A percentile compares a stretch with the other conserved stretches of the same genome.
These are phyloP conservation scores for Drosophila albomicans DNA, from an alignment of 1,140 invertebrate genomes.

Conservation along the genomic window DNA sequence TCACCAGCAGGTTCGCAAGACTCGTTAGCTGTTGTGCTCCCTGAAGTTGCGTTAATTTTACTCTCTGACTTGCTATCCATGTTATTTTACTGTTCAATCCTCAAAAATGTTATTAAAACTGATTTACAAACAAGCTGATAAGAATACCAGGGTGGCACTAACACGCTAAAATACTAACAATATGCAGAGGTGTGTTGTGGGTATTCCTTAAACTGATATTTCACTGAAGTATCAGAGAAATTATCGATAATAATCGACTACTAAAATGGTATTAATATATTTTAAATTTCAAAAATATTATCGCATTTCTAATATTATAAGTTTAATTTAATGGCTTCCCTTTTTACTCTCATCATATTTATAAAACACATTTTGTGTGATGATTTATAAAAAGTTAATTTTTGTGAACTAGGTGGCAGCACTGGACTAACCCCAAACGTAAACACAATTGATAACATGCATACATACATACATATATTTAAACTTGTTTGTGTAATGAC, in stretches of 20 bases:
- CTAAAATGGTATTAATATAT: no score
- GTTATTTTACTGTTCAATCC: not conserved
- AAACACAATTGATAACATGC: not conserved
- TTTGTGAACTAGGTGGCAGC: constrained; percentile 9
- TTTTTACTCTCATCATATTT: no score
- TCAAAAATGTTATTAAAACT: constrained; percentile 5
- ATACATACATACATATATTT: not conserved
- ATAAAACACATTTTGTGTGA: no score
- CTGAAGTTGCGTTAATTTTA: not conserved
- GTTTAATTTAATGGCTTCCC: no score
- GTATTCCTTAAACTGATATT: not conserved
- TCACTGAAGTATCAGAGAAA: not conserved
- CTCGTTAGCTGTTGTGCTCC: not conserved
- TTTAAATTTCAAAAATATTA: no score
- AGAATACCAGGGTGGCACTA: constrained; percentile 17
- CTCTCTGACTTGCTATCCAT: constrained; percentile 33
- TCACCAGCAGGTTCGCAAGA: not conserved
- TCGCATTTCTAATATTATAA: no score
- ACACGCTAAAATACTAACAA: constrained; percentile 10
- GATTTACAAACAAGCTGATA: constrained; percentile 16
- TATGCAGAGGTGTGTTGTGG: not conserved
- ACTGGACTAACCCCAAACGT: not conserved
- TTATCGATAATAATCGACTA: not conserved
- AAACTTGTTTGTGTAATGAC: constrained; percentile 10
- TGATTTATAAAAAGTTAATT: not conserved